Evolutionary conservation across 2,113 vertebrate species (phyloP).

Genomic region (Poecile atricapillus): DNA sequence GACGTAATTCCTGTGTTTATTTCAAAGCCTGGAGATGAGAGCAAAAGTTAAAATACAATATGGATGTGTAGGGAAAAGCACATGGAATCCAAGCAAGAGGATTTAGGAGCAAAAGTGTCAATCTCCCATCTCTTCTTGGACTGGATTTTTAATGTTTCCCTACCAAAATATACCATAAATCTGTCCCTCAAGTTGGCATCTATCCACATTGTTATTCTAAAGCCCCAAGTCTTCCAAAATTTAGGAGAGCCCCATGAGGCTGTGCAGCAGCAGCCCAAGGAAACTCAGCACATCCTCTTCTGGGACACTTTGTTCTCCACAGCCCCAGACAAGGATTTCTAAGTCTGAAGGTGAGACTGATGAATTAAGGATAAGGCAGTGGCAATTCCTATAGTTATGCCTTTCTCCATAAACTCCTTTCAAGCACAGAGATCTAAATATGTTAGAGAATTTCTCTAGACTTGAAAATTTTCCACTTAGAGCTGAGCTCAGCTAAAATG

Average conservation of each 20-base stretch:
- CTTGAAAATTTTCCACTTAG: background rate
- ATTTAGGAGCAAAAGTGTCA: background rate
- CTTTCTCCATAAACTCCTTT: background rate
- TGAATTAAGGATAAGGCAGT: background rate
- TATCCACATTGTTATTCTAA: background rate
- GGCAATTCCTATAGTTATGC: background rate
- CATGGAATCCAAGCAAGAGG: background rate
- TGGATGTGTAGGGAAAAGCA: accelerated
- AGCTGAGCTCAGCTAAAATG: background rate
- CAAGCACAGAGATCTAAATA: background rate
- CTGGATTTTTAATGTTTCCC: background rate
- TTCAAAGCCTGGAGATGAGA: background rate
- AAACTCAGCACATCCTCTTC: accelerated
- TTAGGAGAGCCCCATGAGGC: background rate
- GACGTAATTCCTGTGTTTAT: background rate
- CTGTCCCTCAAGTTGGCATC: background rate
- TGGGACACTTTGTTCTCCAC: background rate
- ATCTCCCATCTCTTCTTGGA: accelerated
- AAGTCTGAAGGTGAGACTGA: background rate
- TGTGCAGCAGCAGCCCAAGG: background rate
- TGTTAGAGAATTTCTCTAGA: background rate
- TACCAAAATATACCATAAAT: background rate
- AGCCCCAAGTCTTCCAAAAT: background rate
- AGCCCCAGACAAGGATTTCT: accelerated
- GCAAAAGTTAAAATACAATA: background rate